Evolutionary conservation across 2,113 vertebrate genomes (phyloP), one percentile per base, ranked within the genome.

Genomic region (Pteropus alecto): DNA sequence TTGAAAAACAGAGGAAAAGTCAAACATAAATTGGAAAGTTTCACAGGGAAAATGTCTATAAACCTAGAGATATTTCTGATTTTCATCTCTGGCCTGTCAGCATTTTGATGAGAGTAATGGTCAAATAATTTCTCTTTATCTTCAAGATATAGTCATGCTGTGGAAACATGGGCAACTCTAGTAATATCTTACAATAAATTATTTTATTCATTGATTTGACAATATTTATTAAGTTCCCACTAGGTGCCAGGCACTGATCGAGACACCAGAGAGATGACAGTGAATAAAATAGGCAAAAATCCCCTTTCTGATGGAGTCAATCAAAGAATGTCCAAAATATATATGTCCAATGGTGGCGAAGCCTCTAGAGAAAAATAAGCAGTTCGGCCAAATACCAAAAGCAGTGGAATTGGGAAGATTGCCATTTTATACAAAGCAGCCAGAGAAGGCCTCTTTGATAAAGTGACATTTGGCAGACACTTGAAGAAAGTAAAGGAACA

Each of bases 11-110:
- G 51, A 83, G 83, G 56, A 15, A 82, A 91, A 82, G 43, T 22
- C 67, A 86, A 68, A 51, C 21, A 56, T 94, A 58, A 82, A 74
- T 22, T 30, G 22, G 19, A 92, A 48, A 19, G 6, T 82, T 28
- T 84, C 48, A 83, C 1, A 65, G 43, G 41, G 41, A 90, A 91
- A 86, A 95, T 3, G 11, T 58, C 61, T 96, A 26, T 58, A 30
- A 81, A 67, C 56, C 68, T 71, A 41, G 63, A 94, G 58, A 87
- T 68, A 73, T 54, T 89, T 93, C 87, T 93, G 61, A 97, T 81
- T 88, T 96, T 92, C 68, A 84, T 90, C 92, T 65, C 26, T 74
- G 48, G 41, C 21, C 63, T 77, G 48, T 83, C 65, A 87, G 73
- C 46, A 65, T 90, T 96, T 65, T 43, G 54, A 63, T 15, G 71